Conservation (phyloP, 2,113 vertebrate genomes). For the Oryzias javanicus region DNA sequence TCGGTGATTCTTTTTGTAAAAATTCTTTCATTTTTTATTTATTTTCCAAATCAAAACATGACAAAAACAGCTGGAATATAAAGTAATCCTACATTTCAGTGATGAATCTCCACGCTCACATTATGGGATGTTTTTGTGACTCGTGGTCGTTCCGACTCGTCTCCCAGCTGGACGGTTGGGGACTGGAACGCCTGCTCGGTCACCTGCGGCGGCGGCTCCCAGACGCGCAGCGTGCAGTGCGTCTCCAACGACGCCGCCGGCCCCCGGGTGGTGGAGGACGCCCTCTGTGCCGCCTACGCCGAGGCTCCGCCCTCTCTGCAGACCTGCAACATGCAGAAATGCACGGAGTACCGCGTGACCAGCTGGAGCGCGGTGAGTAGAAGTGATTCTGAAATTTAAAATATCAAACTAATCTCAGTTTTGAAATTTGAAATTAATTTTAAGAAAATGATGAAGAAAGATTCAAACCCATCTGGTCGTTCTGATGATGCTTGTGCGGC, state of each 20-base stretch:
- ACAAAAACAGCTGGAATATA: no score
- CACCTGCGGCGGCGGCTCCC: constrained; percentile 86
- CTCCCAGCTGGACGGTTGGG: constrained; percentile 83
- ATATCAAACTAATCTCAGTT: no score
- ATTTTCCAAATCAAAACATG: no score
- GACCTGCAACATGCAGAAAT: constrained; percentile 84
- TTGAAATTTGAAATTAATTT: no score
- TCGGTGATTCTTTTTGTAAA: no score
- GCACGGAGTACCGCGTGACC: constrained; percentile 74
- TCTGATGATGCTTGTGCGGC: constrained; percentile 1
- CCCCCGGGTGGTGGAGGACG: constrained; percentile 75
- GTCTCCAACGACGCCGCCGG: constrained; percentile 73
- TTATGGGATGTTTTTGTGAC: no score
- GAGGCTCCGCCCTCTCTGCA: constrained; percentile 80
- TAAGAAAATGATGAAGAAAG: no score
- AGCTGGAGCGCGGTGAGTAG: constrained; percentile 83
- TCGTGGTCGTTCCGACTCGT: not conserved
- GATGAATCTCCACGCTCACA: not conserved
- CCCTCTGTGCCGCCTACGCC: constrained; percentile 76
- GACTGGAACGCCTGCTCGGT: constrained; percentile 88
- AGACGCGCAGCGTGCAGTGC: constrained; percentile 87
- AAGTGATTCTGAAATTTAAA: not conserved
- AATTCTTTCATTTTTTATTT: no score
- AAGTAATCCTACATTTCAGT: no score
- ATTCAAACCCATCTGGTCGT: no score